Percentiles rank a stretch among this genome's conserved stretches.
These are phyloP conservation scores for Pitangus sulphuratus DNA, from an alignment of 2,797 vertebrate genomes.

Conservation along the genomic window DNA sequence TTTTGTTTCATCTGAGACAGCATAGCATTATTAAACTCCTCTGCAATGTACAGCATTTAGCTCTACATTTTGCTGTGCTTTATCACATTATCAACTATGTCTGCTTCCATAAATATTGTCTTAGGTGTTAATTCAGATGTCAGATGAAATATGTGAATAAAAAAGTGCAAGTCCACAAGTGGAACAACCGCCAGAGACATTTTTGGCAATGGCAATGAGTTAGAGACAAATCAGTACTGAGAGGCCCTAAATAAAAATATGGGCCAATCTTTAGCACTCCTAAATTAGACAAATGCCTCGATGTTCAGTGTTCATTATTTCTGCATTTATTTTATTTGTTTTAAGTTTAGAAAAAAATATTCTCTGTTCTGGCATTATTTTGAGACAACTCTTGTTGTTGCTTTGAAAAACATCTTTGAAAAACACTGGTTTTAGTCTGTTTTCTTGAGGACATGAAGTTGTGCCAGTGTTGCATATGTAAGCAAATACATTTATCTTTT, in stretches of 20 bases:
- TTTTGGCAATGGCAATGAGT: not conserved
- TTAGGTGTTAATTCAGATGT: not conserved
- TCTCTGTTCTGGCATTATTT: not conserved
- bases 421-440: not conserved
- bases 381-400: not conserved
- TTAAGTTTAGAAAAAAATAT: not conserved
- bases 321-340: not conserved
- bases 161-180: not conserved
- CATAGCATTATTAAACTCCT: not conserved
- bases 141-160: not conserved
- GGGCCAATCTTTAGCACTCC: not conserved
- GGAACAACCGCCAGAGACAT: accelerated
- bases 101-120: not conserved
- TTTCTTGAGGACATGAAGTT: not conserved
- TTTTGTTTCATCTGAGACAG: not conserved
- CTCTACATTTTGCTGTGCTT: not conserved
- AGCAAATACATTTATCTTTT: not conserved
- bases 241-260: not conserved
- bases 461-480: not conserved
- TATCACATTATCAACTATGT: not conserved
- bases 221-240: not conserved
- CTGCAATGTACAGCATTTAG: not conserved
- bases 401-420: not conserved
- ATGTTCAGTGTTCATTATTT: not conserved
- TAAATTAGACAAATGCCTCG: not conserved